Evolutionary conservation across 1,140 invertebrate genomes (phyloP), one percentile per base, ranked within the genome.

Genomic region (Macrobrachium rosenbergii): DNA sequence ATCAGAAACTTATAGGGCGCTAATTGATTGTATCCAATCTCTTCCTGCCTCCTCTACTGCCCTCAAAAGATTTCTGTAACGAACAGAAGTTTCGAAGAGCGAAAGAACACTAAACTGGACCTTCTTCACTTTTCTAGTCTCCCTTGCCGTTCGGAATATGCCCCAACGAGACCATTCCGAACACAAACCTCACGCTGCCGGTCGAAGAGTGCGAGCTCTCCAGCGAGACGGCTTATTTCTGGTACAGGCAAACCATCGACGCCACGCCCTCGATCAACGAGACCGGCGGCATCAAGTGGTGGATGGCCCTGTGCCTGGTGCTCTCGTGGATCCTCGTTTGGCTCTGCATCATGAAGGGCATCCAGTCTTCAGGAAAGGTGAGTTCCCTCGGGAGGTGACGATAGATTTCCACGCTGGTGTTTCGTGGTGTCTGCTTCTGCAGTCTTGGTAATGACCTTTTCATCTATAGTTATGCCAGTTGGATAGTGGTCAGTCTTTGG

Each of bases 291-390:
- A 94, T 99, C 12, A 96, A 97, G 90, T 98, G 97, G 96, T 98
- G 98, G 96, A 97, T 99, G 90, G 96, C 97, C 0, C 91, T 98
- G 7, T 98, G 98, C 92, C 94, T 99, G 21, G 92, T 99, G 60
- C 92, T 99, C 16, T 96, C 98, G 76, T 99, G 98, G 98, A 93
- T 96, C 84, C 93, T 99, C 79, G 97, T 99, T 17, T 99, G 98
- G 93, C 96, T 98, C 91, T 99, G 98, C 91, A 97, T 99, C 6
- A 98, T 98, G 97, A 98, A 98, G 92, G 98, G 98, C 72, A 99
- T 99, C 89, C 98, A 99, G 92, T 98, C 97, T 90, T 98, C 97
- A 88, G 98, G 98, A 91, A 99, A 99, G 94, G 98, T 98, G 92
- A 91, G 90, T 87, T 59, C 3, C 2, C 0, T 12, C 16, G 17